Percentiles rank a stretch among this genome's conserved stretches.
phyloP scores from a whole-genome alignment of 2,888 invertebrate species.

The Lobophora halterata region DNA sequence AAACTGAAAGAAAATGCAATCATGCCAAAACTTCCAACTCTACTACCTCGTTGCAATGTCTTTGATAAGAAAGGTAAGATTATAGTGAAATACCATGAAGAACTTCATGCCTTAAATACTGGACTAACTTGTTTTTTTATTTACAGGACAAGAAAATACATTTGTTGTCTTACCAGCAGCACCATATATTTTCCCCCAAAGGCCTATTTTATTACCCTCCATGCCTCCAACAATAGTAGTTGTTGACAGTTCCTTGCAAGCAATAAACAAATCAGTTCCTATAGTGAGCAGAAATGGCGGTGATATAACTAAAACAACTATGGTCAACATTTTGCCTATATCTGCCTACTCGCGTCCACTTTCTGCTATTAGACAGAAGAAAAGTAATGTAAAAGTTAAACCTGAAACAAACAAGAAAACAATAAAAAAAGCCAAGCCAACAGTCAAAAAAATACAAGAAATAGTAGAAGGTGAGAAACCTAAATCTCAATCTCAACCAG shows the following conservation, averaged over 20 bases:
- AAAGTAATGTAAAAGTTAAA: conserved; percentile 50
- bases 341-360: conserved; percentile 71
- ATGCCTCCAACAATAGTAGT: conserved; percentile 66
- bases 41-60: conserved; percentile 51
- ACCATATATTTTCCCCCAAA: conserved; percentile 71
- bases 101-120: not conserved
- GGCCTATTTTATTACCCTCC: conserved; percentile 64
- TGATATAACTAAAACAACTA: conserved; percentile 72
- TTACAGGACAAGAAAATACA: conserved; percentile 65
- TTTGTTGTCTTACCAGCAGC: conserved; percentile 68
- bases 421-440: conserved; percentile 38
- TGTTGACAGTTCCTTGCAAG: conserved; percentile 60
- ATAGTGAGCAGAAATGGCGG: conserved; percentile 57
- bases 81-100: not conserved
- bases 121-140: conserved; percentile 29
- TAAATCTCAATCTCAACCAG: conserved; percentile 22
- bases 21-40: conserved; percentile 49
- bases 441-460: conserved; percentile 27
- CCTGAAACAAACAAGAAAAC: conserved; percentile 39
- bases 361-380: conserved; percentile 61
- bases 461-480: conserved; percentile 18
- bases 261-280: conserved; percentile 57
- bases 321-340: conserved; percentile 75
- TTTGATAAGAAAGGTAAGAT: conserved; percentile 57
- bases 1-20: conserved; percentile 20